These are phyloP conservation scores for Dasyurus viverrinus DNA, from an alignment of 2,113 vertebrate genomes.

Conservation along the genomic window DNA sequence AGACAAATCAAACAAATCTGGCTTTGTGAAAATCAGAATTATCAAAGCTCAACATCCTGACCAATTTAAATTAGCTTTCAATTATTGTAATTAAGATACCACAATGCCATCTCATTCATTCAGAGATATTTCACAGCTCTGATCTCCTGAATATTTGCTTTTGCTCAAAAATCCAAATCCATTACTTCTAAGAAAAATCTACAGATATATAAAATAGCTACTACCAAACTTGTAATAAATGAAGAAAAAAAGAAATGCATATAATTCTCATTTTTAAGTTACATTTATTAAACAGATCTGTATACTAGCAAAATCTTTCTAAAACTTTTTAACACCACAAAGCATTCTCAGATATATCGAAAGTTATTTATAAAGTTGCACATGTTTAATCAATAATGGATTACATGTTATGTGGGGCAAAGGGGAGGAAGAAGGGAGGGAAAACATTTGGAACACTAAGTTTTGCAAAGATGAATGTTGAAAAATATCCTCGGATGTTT, in stretches of 20 bases:
- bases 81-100: background rate
- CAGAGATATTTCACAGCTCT: conserved; percentile 5
- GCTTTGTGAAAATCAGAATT: background rate
- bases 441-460: too few species aligned
- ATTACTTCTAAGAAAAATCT: conserved; percentile 21
- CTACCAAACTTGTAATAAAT: background rate
- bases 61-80: background rate
- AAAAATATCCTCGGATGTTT: too few species aligned
- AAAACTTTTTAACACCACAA: background rate
- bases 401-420: too few species aligned
- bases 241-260: conserved; percentile 26
- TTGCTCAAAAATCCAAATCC: background rate
- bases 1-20: background rate
- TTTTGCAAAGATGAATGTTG: too few species aligned
- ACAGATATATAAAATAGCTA: background rate
- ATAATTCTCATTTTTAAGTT: conserved; percentile 14
- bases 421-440: too few species aligned
- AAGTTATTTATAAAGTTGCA: background rate
- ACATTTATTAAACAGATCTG: background rate
- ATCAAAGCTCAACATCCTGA: background rate
- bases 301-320: background rate
- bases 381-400: too few species aligned
- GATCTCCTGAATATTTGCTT: background rate
- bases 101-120: background rate
- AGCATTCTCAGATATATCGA: background rate